Conservation (phyloP, 2,888 invertebrate species). For the Magallana nippona region DNA sequence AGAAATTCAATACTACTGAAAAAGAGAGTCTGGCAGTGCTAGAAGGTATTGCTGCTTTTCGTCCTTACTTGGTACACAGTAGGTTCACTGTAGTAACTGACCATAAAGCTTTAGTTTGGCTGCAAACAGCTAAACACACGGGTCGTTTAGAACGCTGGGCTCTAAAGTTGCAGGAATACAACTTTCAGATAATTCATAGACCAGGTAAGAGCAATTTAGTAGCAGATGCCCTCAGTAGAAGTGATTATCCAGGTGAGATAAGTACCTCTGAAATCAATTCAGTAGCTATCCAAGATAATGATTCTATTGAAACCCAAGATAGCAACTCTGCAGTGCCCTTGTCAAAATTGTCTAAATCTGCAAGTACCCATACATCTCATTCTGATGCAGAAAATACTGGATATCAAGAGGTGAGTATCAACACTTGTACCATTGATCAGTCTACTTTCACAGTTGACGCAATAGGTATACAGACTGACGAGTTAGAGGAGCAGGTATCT, state of each 20-base stretch:
- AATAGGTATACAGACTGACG: too few relatives aligned
- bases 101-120: conserved; percentile 34
- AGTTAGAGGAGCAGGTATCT: too few relatives aligned
- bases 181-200: conserved; percentile 49
- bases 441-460: too few relatives aligned
- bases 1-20: conserved; percentile 39
- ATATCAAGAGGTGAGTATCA: too few relatives aligned
- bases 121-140: conserved; percentile 36
- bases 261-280: conserved; percentile 19
- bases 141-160: conserved; percentile 50
- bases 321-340: too few relatives aligned
- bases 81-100: conserved; percentile 39
- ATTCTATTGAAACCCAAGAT: neutral
- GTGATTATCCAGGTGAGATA: conserved; percentile 38
- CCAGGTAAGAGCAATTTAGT: conserved; percentile 44
- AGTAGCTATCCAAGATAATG: neutral
- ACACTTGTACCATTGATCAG: too few relatives aligned
- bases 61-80: conserved; percentile 34
- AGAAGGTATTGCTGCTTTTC: conserved; percentile 25
- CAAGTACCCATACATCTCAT: too few relatives aligned
- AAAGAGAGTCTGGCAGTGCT: conserved; percentile 47
- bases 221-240: conserved; percentile 50
- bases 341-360: too few relatives aligned
- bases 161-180: conserved; percentile 47
- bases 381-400: too few relatives aligned